These are phyloP conservation scores for Pseudolycoriella hygida DNA, from an alignment of 2,888 invertebrate genomes.

Conservation along the genomic window DNA sequence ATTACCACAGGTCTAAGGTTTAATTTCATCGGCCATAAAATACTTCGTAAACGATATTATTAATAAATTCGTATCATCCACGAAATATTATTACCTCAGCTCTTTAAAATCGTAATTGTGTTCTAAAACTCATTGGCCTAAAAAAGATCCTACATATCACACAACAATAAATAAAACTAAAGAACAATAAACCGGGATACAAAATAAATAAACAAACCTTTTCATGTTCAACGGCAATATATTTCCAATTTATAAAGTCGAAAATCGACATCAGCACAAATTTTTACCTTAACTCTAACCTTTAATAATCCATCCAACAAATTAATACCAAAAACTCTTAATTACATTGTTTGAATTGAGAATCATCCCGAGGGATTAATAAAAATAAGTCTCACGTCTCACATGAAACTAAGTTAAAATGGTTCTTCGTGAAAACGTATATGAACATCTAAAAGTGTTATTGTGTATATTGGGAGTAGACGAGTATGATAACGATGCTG, in stretches of 20 bases:
- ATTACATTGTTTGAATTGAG: constrained; percentile 10
- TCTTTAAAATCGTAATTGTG: too few relatives aligned
- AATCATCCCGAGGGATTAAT: constrained; percentile 12
- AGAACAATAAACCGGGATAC: background rate
- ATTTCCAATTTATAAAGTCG: background rate
- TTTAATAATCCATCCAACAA: background rate
- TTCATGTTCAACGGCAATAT: background rate
- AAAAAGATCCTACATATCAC: too few relatives aligned
- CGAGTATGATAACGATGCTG: too few relatives aligned
- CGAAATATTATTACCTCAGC: too few relatives aligned
- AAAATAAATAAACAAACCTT: background rate
- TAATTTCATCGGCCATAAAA: too few relatives aligned
- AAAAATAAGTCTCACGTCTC: constrained; percentile 12
- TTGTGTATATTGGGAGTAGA: too few relatives aligned
- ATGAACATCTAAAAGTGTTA: too few relatives aligned
- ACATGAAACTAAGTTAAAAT: constrained; percentile 4
- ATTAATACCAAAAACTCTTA: constrained; percentile 1
- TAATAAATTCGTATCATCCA: too few relatives aligned
- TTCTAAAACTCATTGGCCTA: too few relatives aligned
- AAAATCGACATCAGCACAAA: background rate
- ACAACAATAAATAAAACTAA: background rate
- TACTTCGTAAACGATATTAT: too few relatives aligned
- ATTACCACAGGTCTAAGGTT: too few relatives aligned
- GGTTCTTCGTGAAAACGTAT: background rate
- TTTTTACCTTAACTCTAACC: background rate